Evolutionary conservation across 1,140 invertebrate species (phyloP).

Genomic region (Reticulitermes speratus): DNA sequence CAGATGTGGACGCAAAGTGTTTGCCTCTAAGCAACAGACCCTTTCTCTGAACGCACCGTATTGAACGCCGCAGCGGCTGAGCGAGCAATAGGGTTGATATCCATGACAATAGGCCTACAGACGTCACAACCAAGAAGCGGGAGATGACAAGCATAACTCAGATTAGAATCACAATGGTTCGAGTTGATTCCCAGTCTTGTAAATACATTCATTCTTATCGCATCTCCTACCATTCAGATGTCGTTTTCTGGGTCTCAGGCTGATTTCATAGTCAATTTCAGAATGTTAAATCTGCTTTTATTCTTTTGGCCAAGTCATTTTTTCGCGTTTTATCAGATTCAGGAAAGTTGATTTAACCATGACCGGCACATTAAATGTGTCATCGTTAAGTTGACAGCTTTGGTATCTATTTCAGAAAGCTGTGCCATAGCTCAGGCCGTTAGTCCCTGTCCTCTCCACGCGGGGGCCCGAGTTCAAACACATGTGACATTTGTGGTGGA

Average conservation of each 20-base stretch:
- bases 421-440: too few species aligned
- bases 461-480: too few species aligned
- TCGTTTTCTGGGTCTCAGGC: not conserved
- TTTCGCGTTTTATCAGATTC: not conserved
- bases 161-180: slow-evolving; percentile 1
- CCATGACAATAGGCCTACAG: not conserved
- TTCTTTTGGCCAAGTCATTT: not conserved
- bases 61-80: not conserved
- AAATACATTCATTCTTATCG: not conserved
- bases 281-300: not conserved
- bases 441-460: too few species aligned
- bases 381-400: not conserved
- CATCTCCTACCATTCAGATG: not conserved
- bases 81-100: not conserved
- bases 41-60: not conserved
- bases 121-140: not conserved
- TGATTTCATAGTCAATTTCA: slow-evolving; percentile 17
- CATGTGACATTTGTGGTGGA: too few species aligned
- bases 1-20: too few species aligned
- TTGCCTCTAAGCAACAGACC: too few species aligned
- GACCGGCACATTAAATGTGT: not conserved
- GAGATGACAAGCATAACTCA: not conserved
- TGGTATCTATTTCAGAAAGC: not conserved
- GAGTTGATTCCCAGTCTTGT: not conserved
- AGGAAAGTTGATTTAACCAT: not conserved